These are phyloP conservation scores for Caenorhabditis angaria DNA, from an alignment of 2,888 invertebrate genomes.

Conservation along the genomic window DNA sequence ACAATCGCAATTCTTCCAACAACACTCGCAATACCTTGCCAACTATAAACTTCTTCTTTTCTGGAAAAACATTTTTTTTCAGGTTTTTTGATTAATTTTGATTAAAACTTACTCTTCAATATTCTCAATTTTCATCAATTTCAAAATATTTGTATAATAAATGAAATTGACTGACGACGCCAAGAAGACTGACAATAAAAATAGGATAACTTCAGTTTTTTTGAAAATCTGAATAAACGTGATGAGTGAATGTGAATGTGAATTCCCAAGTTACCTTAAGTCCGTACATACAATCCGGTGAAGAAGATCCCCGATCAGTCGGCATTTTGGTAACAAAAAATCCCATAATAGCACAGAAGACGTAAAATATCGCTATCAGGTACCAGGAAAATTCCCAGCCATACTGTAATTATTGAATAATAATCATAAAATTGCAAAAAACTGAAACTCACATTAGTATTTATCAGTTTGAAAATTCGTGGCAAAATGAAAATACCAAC, in stretches of 20 bases:
- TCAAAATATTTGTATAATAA: slow-evolving; percentile 51
- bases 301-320: slow-evolving; percentile 31
- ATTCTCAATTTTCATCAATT: slow-evolving; percentile 42
- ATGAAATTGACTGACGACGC: slow-evolving; percentile 48
- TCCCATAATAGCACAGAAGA: slow-evolving; percentile 43
- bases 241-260: too few relatives aligned
- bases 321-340: slow-evolving; percentile 44
- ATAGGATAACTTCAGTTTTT: slow-evolving; percentile 43
- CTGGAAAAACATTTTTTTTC: slow-evolving; percentile 27
- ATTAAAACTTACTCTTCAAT: slow-evolving; percentile 40
- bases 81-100: background rate
- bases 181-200: slow-evolving; percentile 48
- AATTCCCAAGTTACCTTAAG: slow-evolving; percentile 21
- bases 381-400: slow-evolving; percentile 46
- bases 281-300: slow-evolving; percentile 21
- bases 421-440: too few relatives aligned
- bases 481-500: slow-evolving; percentile 54
- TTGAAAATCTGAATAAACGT: slow-evolving; percentile 51
- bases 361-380: slow-evolving; percentile 37
- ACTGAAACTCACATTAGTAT: slow-evolving; percentile 43
- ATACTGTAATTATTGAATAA: too few relatives aligned
- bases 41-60: slow-evolving; percentile 51
- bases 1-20: slow-evolving; percentile 42
- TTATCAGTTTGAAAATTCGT: slow-evolving; percentile 40
- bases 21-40: slow-evolving; percentile 52